A percentile compares a stretch with the other conserved stretches of the same genome.
Evolutionary conservation across 2,113 vertebrate species (phyloP).

Genomic region (Caracal caracal): DNA sequence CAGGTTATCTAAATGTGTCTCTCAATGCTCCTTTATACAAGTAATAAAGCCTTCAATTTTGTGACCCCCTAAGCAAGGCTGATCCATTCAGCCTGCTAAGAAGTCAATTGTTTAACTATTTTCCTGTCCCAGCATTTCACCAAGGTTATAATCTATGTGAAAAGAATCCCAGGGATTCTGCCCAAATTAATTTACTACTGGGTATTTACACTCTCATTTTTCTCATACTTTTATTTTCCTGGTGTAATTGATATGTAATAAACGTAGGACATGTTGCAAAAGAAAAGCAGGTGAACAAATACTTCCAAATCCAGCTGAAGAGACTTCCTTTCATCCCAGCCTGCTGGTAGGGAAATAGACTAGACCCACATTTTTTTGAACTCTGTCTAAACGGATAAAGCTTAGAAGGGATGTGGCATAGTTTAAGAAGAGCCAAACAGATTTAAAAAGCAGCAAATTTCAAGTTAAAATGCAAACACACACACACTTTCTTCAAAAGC

Average conservation of each 20-base stretch:
- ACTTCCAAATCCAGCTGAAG: slow-evolving; percentile 47
- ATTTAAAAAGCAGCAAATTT: slow-evolving; percentile 33
- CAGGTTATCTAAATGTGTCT: background rate
- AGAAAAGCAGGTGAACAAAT: slow-evolving; percentile 66
- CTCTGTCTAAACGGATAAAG: slow-evolving; percentile 38
- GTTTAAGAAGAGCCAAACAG: slow-evolving; percentile 39
- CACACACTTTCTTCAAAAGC: slow-evolving; percentile 23
- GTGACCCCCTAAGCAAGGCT: background rate
- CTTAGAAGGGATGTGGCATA: background rate
- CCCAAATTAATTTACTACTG: slow-evolving; percentile 37
- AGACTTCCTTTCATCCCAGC: slow-evolving; percentile 46
- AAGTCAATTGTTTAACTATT: slow-evolving; percentile 32
- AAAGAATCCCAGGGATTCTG: background rate
- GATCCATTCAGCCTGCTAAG: background rate
- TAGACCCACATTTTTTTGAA: slow-evolving; percentile 57
- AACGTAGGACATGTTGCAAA: slow-evolving; percentile 24
- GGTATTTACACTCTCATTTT: slow-evolving; percentile 38
- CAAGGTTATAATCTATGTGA: slow-evolving; percentile 2
- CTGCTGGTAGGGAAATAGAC: slow-evolving; percentile 43
- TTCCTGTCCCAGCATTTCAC: background rate
- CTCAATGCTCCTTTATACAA: background rate
- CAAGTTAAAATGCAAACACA: background rate
- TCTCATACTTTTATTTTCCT: slow-evolving; percentile 47
- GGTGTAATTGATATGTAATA: slow-evolving; percentile 63
- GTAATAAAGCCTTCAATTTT: background rate